Evolutionary conservation across 2,888 invertebrate genomes (phyloP).

Genomic region (Euproctis similis): DNA sequence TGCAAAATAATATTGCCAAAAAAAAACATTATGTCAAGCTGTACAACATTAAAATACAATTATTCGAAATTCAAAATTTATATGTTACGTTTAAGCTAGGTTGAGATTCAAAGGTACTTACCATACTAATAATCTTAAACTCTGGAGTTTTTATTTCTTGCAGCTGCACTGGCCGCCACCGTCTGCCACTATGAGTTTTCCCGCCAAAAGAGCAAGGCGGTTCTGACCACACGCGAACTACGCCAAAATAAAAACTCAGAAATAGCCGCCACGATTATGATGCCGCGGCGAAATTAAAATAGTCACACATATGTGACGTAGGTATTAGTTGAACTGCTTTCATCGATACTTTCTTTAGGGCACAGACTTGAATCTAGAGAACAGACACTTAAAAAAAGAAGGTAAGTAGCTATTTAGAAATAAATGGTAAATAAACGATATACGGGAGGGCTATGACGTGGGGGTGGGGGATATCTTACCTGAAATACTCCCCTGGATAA

Average conservation of each 20-base stretch:
- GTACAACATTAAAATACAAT: no score
- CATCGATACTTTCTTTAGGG: constrained; percentile 35
- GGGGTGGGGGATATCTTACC: no score
- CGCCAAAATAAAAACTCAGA: constrained; percentile 72
- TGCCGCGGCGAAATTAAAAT: constrained; percentile 63
- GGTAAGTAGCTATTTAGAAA: no score
- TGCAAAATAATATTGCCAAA: no score
- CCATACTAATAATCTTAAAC: constrained; percentile 4
- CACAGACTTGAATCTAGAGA: constrained; percentile 3
- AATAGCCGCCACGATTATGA: constrained; percentile 59
- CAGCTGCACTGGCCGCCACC: constrained; percentile 44
- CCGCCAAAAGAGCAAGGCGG: constrained; percentile 61
- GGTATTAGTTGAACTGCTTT: constrained; percentile 30
- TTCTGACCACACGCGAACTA: constrained; percentile 72
- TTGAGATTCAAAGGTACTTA: constrained; percentile 5
- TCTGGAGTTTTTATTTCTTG: constrained; percentile 4
- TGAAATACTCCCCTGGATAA: no score
- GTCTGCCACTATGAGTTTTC: constrained; percentile 55
- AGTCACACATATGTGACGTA: constrained; percentile 40
- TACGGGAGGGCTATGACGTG: no score
- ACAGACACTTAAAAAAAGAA: no score
- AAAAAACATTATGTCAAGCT: no score
- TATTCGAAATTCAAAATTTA: no score
- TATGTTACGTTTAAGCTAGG: no score
- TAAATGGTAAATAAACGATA: no score